phyloP scores from a whole-genome alignment of 2,888 invertebrate species.

The Nasonia oneida region DNA sequence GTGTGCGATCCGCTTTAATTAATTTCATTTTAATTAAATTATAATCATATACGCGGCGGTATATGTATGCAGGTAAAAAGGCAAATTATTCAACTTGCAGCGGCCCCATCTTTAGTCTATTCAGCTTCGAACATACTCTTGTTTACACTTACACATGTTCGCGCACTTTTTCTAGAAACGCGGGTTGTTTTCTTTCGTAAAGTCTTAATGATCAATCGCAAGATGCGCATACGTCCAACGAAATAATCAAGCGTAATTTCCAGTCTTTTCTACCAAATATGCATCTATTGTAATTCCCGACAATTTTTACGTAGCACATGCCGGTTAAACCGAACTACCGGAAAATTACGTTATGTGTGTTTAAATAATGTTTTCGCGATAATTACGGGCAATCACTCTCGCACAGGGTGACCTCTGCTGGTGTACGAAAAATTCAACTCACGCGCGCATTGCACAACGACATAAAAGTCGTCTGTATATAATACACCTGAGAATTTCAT shows the following conservation, averaged over 20 bases:
- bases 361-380: constrained; percentile 56
- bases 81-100: background rate
- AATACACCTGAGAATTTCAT: constrained; percentile 9
- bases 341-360: constrained; percentile 56
- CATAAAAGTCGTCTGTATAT: background rate
- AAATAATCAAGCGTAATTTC: constrained; percentile 31
- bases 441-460: constrained; percentile 24
- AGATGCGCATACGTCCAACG: background rate
- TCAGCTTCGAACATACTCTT: background rate
- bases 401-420: background rate
- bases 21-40: constrained; percentile 56
- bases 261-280: too few relatives aligned
- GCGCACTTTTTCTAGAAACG: background rate
- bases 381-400: constrained; percentile 34
- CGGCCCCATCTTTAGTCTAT: background rate
- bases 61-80: background rate
- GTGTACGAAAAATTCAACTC: constrained; percentile 42
- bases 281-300: background rate
- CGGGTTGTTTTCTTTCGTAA: constrained; percentile 17
- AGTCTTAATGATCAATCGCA: constrained; percentile 6
- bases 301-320: background rate
- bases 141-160: background rate
- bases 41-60: background rate
- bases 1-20: constrained; percentile 38
- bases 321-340: constrained; percentile 37